Evolutionary conservation across 1,140 invertebrate genomes (phyloP).

Genomic region (Globodera ellingtonae): DNA sequence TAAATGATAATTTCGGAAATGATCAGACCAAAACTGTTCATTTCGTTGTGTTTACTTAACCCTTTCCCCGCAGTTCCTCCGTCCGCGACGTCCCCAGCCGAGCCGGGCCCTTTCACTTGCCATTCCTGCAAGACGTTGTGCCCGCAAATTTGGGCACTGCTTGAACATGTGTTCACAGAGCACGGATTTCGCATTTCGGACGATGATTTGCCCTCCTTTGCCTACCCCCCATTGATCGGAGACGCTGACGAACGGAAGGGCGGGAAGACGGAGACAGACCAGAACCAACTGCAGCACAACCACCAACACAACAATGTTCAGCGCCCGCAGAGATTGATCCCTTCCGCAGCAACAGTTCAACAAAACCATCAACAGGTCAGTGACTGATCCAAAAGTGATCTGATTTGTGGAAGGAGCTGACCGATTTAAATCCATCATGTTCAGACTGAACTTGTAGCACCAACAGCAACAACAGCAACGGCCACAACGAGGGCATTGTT

Average conservation of each 20-base stretch:
- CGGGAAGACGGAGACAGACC: conserved; percentile 10
- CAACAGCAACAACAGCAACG: not conserved
- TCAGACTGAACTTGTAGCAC: not conserved
- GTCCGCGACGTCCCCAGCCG: not conserved
- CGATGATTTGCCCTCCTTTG: conserved; percentile 50
- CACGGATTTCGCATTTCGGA: conserved; percentile 59
- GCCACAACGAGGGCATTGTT: too few species aligned
- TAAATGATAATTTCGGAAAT: too few species aligned
- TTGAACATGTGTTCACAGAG: conserved; percentile 58
- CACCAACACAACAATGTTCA: conserved; percentile 1
- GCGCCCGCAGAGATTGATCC: conserved; percentile 5
- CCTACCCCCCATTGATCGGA: conserved; percentile 34
- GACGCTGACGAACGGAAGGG: conserved; percentile 12
- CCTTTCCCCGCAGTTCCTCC: conserved; percentile 7
- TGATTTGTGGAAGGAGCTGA: not conserved
- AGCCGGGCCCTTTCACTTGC: conserved; percentile 48
- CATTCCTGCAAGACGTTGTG: conserved; percentile 59
- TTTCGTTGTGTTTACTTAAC: not conserved
- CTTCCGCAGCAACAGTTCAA: not conserved
- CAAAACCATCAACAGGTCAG: conserved; percentile 7
- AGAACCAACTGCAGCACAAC: conserved; percentile 14
- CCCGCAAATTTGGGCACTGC: conserved; percentile 56
- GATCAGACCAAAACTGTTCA: too few species aligned
- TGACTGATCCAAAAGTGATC: not conserved
- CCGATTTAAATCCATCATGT: not conserved